A percentile compares a stretch with the other conserved stretches of the same genome.
phyloP scores from a whole-genome alignment of 2,113 vertebrate species.

The Nestor notabilis region DNA sequence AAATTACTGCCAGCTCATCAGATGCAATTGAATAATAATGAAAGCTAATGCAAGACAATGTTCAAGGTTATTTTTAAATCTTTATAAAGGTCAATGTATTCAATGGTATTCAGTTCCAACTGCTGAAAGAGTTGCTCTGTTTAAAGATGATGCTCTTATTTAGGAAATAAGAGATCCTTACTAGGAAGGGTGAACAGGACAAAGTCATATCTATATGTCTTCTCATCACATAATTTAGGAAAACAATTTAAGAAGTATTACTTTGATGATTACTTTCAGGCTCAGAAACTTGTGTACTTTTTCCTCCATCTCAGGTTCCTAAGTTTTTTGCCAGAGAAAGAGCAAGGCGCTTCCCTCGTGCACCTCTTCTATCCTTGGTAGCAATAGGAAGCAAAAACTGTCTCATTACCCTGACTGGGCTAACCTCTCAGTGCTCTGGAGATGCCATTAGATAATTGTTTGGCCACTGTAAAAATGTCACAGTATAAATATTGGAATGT shows the following conservation, averaged over 20 bases:
- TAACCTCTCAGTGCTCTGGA: neutral
- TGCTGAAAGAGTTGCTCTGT: neutral
- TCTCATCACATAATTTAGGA: neutral
- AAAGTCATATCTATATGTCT: neutral
- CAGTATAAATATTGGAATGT: neutral
- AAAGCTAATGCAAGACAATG: constrained; percentile 46
- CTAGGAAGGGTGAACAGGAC: constrained; percentile 30
- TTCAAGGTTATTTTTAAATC: constrained; percentile 57
- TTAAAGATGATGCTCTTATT: constrained; percentile 33
- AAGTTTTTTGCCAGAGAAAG: neutral
- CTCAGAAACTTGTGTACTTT: neutral
- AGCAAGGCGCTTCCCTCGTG: neutral
- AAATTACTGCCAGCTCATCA: constrained; percentile 58
- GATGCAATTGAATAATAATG: constrained; percentile 54
- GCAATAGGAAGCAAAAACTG: neutral
- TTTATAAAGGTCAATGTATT: constrained; percentile 61
- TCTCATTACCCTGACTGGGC: neutral
- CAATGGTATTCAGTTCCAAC: constrained; percentile 26
- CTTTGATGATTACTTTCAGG: neutral
- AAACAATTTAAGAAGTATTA: neutral
- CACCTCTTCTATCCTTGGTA: neutral
- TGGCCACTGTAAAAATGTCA: neutral
- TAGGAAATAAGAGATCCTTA: neutral
- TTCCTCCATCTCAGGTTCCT: neutral
- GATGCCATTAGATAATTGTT: neutral